phyloP scores from a whole-genome alignment of 2,113 vertebrate genomes.

The Ibidorhyncha struthersii region DNA sequence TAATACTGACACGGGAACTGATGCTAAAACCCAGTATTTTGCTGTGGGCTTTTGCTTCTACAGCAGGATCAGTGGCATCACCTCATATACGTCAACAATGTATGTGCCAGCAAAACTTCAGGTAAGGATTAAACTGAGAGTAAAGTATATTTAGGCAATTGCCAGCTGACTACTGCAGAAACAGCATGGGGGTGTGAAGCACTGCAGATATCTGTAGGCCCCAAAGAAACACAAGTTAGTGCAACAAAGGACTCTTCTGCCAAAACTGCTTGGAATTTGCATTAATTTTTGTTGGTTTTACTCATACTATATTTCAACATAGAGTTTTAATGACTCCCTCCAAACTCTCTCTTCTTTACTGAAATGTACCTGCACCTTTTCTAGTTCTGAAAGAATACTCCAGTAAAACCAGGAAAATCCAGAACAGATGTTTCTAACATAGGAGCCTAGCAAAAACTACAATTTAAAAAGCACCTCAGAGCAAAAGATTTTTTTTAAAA shows the following conservation, averaged over 20 bases:
- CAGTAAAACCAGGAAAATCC: background rate
- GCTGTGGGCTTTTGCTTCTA: background rate
- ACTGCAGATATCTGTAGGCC: background rate
- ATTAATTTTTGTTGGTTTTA: background rate
- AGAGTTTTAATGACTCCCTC: background rate
- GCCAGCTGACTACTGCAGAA: no score
- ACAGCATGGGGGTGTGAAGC: background rate
- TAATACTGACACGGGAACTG: fast-evolving
- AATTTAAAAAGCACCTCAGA: background rate
- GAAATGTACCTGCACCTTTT: background rate
- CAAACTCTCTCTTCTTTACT: background rate
- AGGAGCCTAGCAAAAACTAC: background rate
- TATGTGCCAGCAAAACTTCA: background rate
- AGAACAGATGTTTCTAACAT: background rate
- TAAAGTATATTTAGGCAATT: background rate
- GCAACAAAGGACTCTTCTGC: background rate
- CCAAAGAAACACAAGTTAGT: background rate
- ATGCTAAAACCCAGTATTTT: background rate
- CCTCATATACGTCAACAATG: background rate
- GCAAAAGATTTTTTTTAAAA: background rate
- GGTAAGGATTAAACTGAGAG: background rate
- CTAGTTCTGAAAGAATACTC: background rate
- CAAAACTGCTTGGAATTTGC: background rate
- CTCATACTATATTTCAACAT: background rate
- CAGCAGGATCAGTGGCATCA: background rate